A percentile compares a stretch with the other conserved stretches of the same genome.
Evolutionary conservation across 2,113 vertebrate genomes (phyloP).

Genomic region (Silurus asotus): DNA sequence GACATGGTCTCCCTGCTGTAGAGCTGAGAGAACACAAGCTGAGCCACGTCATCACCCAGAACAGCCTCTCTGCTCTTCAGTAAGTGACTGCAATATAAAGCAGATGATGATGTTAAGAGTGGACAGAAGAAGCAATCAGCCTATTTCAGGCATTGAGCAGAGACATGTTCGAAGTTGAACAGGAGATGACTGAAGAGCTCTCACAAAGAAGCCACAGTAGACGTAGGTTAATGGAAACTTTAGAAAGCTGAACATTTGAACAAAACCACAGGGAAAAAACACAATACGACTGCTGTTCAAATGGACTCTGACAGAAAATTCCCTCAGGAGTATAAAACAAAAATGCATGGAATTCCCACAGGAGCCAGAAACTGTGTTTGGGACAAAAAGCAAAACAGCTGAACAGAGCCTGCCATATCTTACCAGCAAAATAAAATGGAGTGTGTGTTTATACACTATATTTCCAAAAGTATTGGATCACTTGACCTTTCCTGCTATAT

Average conservation of each 20-base stretch:
- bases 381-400: neutral
- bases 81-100: slow-evolving; percentile 7
- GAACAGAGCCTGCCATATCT: neutral
- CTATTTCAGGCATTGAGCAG: neutral
- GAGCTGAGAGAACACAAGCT: neutral
- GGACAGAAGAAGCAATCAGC: slow-evolving; percentile 10
- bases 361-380: neutral
- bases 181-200: slow-evolving; percentile 14
- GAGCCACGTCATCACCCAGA: neutral
- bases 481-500: too few relatives aligned
- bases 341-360: neutral
- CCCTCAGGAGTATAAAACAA: neutral
- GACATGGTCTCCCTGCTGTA: neutral
- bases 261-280: neutral
- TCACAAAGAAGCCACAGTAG: neutral
- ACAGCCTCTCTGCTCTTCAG: neutral
- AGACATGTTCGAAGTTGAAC: slow-evolving; percentile 11
- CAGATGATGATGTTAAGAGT: slow-evolving; percentile 11
- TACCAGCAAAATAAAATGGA: too few relatives aligned
- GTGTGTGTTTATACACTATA: too few relatives aligned
- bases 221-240: slow-evolving; percentile 7
- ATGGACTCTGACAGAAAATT: neutral
- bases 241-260: neutral
- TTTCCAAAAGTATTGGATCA: too few relatives aligned
- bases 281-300: neutral